Conservation (phyloP, 1,140 invertebrate species). For the Caenorhabditis latens region DNA sequence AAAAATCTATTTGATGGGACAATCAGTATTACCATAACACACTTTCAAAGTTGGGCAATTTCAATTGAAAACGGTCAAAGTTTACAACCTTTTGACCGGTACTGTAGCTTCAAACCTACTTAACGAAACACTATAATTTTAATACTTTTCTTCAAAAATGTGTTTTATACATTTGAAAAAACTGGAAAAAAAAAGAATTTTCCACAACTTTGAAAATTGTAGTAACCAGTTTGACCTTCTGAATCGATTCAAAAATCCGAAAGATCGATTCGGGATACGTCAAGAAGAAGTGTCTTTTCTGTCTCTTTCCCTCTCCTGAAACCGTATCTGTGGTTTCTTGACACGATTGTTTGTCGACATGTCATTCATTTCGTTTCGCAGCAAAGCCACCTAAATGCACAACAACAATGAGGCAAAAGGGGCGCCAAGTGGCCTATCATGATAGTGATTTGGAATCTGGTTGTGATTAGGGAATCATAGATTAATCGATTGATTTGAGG, state of each 20-base stretch:
- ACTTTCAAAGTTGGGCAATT: too few relatives aligned
- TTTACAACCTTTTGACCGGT: too few relatives aligned
- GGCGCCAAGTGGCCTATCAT: slow-evolving; percentile 50
- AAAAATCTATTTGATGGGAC: too few relatives aligned
- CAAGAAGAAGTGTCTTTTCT: background rate
- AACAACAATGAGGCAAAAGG: slow-evolving; percentile 39
- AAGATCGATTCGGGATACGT: background rate
- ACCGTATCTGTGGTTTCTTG: background rate
- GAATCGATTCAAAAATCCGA: background rate
- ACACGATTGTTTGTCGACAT: slow-evolving; percentile 52
- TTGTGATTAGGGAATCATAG: slow-evolving; percentile 9
- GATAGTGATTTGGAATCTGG: slow-evolving; percentile 23
- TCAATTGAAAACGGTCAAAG: too few relatives aligned
- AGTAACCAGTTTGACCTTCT: background rate
- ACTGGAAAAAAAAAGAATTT: too few relatives aligned
- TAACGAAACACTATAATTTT: too few relatives aligned
- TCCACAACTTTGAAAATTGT: background rate
- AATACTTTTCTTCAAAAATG: too few relatives aligned
- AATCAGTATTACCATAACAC: too few relatives aligned
- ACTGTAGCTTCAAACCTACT: too few relatives aligned
- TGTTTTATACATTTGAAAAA: too few relatives aligned
- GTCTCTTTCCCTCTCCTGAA: background rate
- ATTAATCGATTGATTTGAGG: background rate
- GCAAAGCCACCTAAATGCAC: slow-evolving; percentile 17
- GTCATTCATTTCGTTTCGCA: slow-evolving; percentile 52